These are phyloP conservation scores for Malacoctenus gilli DNA, from an alignment of 2,797 vertebrate genomes.

Conservation along the genomic window DNA sequence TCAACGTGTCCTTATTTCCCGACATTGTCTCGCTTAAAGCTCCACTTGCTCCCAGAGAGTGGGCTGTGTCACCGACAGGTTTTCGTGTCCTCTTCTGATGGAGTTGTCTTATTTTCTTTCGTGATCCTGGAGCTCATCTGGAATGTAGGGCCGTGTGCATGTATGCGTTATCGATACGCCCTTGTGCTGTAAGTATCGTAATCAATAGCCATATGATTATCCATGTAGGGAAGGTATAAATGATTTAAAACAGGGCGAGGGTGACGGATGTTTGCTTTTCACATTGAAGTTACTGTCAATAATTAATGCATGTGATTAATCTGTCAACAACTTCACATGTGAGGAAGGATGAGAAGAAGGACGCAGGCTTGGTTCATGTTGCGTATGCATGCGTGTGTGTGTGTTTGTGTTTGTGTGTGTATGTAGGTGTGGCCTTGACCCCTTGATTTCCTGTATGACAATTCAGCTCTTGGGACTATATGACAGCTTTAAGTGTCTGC, in stretches of 20 bases:
- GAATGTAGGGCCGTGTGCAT: conserved; percentile 55
- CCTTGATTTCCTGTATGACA: conserved; percentile 46
- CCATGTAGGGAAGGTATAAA: conserved; percentile 90
- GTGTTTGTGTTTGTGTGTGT: conserved; percentile 34
- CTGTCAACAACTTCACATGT: conserved; percentile 90
- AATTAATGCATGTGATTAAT: conserved; percentile 99
- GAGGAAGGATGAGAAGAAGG: conserved; percentile 84
- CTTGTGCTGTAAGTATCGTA: conserved; percentile 88
- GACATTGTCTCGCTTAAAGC: not conserved
- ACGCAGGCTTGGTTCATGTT: conserved; percentile 83
- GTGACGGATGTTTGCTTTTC: conserved; percentile 96
- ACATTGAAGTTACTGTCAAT: conserved; percentile 99
- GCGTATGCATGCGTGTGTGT: conserved; percentile 15
- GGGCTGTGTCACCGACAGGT: not conserved
- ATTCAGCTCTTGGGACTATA: conserved; percentile 25
- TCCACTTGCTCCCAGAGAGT: not conserved
- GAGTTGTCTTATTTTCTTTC: conserved; percentile 20
- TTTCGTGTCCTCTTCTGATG: conserved; percentile 7
- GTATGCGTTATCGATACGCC: conserved; percentile 88
- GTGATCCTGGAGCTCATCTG: conserved; percentile 45
- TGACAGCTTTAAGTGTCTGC: conserved; percentile 21
- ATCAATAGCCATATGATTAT: conserved; percentile 99
- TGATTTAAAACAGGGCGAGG: conserved; percentile 94
- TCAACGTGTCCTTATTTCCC: conserved; percentile 33
- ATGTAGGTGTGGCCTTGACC: conserved; percentile 61